These are phyloP conservation scores for Myotis brandtii DNA, from an alignment of 2,113 vertebrate species.

Conservation along the genomic window DNA sequence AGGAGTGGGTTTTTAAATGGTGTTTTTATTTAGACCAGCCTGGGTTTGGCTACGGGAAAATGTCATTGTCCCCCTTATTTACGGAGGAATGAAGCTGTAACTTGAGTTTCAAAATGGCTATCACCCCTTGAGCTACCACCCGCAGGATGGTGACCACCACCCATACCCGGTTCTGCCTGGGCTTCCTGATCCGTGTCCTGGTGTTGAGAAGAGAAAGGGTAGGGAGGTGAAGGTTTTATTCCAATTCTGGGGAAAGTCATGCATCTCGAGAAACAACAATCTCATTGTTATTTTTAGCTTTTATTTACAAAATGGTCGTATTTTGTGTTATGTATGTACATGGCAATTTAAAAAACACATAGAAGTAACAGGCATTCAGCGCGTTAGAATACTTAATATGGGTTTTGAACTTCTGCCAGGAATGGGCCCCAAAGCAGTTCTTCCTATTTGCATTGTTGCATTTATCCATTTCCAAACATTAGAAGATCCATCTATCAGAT, in stretches of 20 bases:
- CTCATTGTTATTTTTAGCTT: conserved; percentile 80
- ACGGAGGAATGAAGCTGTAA: neutral
- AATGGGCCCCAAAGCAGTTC: conserved; percentile 77
- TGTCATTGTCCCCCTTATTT: neutral
- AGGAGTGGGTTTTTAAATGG: neutral
- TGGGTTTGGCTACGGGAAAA: neutral
- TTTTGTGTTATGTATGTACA: conserved; percentile 77
- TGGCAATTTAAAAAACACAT: neutral
- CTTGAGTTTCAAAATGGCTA: neutral
- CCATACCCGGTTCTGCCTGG: conserved; percentile 4
- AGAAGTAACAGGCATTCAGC: conserved; percentile 82
- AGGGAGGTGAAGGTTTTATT: conserved; percentile 78
- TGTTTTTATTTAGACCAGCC: neutral
- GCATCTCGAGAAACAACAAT: conserved; percentile 56
- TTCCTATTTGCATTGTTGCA: conserved; percentile 85
- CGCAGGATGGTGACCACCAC: neutral
- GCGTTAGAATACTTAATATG: conserved; percentile 87
- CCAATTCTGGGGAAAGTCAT: conserved; percentile 66
- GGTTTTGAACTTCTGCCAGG: conserved; percentile 88
- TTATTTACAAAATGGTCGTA: conserved; percentile 78
- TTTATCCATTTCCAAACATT: conserved; percentile 90
- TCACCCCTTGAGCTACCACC: neutral
- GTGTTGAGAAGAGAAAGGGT: conserved; percentile 62
- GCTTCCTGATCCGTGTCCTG: conserved; percentile 59
- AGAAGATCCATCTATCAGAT: conserved; percentile 89